A percentile compares a stretch with the other conserved stretches of the same genome.
Evolutionary conservation across 2,113 vertebrate genomes (phyloP).

Genomic region (Heterocephalus glaber): DNA sequence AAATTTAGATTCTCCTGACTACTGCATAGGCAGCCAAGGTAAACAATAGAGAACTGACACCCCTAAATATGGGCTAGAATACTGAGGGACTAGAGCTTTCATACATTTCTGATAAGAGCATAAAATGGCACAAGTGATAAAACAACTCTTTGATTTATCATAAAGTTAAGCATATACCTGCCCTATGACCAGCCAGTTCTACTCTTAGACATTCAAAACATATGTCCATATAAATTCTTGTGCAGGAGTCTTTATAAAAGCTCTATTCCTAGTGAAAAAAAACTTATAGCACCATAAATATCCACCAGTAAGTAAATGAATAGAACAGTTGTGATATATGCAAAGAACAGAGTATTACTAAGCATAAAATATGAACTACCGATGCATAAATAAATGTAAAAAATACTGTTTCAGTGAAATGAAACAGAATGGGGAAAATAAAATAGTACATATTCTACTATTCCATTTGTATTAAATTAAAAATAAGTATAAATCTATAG

Average conservation of each 20-base stretch:
- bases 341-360: neutral
- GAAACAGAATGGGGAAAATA: neutral
- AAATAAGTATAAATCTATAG: neutral
- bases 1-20: neutral
- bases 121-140: neutral
- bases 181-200: neutral
- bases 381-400: neutral
- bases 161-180: neutral
- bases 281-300: neutral
- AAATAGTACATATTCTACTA: neutral
- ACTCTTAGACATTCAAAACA: conserved; percentile 1
- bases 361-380: neutral
- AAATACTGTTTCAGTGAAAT: neutral
- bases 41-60: neutral
- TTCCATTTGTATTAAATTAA: conserved; percentile 6
- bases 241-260: neutral
- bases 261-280: neutral
- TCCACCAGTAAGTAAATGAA: neutral
- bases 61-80: neutral
- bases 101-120: neutral
- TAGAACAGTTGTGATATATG: neutral
- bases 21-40: neutral
- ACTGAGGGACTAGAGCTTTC: neutral
- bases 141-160: neutral
- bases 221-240: neutral